A percentile compares a stretch with the other conserved stretches of the same genome.
Evolutionary conservation across 2,888 invertebrate species (phyloP).

Genomic region (Polyommatus icarus): DNA sequence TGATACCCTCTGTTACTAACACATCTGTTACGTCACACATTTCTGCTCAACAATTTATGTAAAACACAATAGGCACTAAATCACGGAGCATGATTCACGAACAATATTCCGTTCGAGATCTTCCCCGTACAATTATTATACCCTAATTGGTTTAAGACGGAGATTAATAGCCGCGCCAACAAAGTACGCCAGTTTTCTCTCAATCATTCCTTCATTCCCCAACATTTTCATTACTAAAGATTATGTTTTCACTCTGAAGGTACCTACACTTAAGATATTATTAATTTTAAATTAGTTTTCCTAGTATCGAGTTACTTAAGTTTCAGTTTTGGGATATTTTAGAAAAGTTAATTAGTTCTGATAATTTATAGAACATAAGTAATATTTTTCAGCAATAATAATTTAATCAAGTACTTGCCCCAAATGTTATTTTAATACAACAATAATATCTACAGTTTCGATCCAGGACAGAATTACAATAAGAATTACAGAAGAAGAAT

Average conservation of each 20-base stretch:
- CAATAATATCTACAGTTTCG: too few species aligned
- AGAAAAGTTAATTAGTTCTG: not conserved
- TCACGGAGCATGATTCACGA: constrained; percentile 43
- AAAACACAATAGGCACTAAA: constrained; percentile 42
- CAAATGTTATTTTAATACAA: too few species aligned
- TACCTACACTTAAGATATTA: not conserved
- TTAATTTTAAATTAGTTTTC: not conserved
- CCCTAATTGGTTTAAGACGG: constrained; percentile 54
- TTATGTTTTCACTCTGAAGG: constrained; percentile 41
- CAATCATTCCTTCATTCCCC: constrained; percentile 54
- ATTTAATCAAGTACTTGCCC: too few species aligned
- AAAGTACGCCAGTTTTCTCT: constrained; percentile 47
- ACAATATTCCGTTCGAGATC: constrained; percentile 47
- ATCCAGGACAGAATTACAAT: too few species aligned
- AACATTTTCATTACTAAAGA: constrained; percentile 54
- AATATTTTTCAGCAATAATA: too few species aligned
- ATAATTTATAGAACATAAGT: not conserved
- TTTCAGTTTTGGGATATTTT: not conserved
- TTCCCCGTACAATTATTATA: constrained; percentile 49
- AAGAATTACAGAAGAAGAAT: too few species aligned
- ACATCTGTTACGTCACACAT: constrained; percentile 8
- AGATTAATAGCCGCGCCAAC: constrained; percentile 47
- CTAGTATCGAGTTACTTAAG: not conserved
- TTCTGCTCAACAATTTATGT: constrained; percentile 25
- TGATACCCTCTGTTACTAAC: not conserved